Evolutionary conservation across 1,140 invertebrate species (phyloP), one percentile per base, ranked within the genome.

Genomic region (Kradibia gibbosae): DNA sequence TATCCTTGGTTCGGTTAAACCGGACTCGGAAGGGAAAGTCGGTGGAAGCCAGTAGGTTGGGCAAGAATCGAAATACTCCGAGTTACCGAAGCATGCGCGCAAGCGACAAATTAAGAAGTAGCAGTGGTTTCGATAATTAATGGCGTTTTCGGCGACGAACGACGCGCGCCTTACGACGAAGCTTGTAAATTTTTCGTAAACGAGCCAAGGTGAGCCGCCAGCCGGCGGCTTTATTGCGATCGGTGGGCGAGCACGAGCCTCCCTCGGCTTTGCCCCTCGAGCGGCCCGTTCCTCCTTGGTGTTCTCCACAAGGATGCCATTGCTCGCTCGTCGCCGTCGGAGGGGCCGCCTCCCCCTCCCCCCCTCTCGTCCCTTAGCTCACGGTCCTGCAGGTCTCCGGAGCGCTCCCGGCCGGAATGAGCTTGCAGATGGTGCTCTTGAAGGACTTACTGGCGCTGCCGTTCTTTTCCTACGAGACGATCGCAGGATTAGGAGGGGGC

Each of bases 1-100:
- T 75, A 57, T 81, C 79, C 79, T 81, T 81, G 79, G 60, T 11
- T 81, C 42, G 1, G 55, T 74, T 45, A 22, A 75, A 75, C 71
- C 79, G 55, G 71, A 75, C 55, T 65, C 28, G 55, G 25, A 67
- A n/a, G 36, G 31, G 72, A 75, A 34, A 57, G 53, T 25, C 53
- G 60, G 34, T 50, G 72, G 48, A 45, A 74, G 42, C 65, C 15
- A 72, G 70, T 65, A 15, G 11, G 4, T 36, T 39, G 20, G 22
- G 50, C 48, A 57, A 70, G 76, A 78, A 78, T 25, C 15, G 22
- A 45, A 76, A 28, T 28, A 74, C 48, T 45, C 13, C 13, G n/a
- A n/a, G n/a, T n/a, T n/a, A n/a, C n/a, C n/a, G n/a, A n/a, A n/a
- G n/a, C n/a, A n/a, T n/a, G n/a, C n/a, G n/a, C n/a, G n/a, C n/a